phyloP scores from a whole-genome alignment of 2,113 vertebrate genomes.

The Muscicapa adusta region DNA sequence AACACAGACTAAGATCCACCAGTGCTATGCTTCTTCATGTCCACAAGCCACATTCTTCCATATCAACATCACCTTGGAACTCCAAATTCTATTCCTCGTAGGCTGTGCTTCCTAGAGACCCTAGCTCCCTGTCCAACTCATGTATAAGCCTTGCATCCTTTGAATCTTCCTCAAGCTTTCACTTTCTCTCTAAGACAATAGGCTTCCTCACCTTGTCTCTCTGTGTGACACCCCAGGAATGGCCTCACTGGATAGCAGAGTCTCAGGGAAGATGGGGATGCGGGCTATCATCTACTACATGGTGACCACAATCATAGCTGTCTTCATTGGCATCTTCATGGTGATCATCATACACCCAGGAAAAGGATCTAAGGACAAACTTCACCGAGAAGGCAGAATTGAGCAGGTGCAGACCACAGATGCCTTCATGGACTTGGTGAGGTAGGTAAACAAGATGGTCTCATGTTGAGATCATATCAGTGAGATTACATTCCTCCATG shows the following conservation, averaged over 20 bases:
- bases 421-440: conserved; percentile 94
- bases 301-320: conserved; percentile 91
- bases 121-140: not conserved
- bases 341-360: conserved; percentile 91
- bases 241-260: conserved; percentile 91
- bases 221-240: conserved; percentile 77
- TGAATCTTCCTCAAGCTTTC: not conserved
- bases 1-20: not conserved
- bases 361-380: conserved; percentile 86
- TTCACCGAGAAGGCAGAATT: conserved; percentile 75
- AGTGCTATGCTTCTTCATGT: not conserved
- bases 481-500: not conserved
- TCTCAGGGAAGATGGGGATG: conserved; percentile 91
- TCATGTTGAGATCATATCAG: not conserved
- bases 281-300: conserved; percentile 91
- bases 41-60: not conserved
- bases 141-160: not conserved
- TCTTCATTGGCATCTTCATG: conserved; percentile 92
- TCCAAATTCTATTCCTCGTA: not conserved
- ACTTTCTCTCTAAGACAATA: not conserved
- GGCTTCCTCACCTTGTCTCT: not conserved
- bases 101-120: not conserved
- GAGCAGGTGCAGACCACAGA: conserved; percentile 89
- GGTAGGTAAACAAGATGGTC: conserved; percentile 69
- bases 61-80: not conserved